A percentile compares a stretch with the other conserved stretches of the same genome.
Conservation (phyloP, 2,113 vertebrate species). For the Dasyurus viverrinus region DNA sequence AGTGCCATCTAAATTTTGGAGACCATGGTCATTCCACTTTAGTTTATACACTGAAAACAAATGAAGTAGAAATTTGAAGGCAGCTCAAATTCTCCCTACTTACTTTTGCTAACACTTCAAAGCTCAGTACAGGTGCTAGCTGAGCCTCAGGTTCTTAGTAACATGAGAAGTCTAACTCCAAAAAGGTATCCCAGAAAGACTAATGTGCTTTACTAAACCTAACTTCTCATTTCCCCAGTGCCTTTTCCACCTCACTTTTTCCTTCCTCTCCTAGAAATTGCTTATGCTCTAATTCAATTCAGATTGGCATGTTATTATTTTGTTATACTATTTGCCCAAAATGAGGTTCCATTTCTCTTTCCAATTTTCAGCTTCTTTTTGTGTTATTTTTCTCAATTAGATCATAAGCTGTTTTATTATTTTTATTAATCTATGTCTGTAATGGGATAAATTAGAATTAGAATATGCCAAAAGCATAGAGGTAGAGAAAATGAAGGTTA, state of each 20-base stretch:
- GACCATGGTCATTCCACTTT: background rate
- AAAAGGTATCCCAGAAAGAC: background rate
- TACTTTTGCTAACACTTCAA: background rate
- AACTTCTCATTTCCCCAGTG: background rate
- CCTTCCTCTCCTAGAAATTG: background rate
- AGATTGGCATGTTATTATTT: background rate
- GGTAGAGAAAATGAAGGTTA: background rate
- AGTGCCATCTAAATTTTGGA: background rate
- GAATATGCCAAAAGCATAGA: background rate
- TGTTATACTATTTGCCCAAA: background rate
- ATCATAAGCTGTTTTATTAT: background rate
- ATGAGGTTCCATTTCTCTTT: background rate
- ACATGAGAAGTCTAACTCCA: background rate
- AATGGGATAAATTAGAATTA: background rate
- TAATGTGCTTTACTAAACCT: background rate
- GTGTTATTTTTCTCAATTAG: background rate
- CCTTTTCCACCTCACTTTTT: background rate
- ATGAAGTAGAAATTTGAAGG: background rate
- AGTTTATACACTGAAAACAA: background rate
- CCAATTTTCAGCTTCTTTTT: background rate
- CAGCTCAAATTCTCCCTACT: background rate
- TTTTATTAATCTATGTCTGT: too few relatives aligned
- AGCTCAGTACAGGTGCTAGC: background rate
- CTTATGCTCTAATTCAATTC: background rate
- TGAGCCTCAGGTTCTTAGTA: background rate